phyloP scores from a whole-genome alignment of 2,888 invertebrate genomes.

The Pristionchus maxplancki region DNA sequence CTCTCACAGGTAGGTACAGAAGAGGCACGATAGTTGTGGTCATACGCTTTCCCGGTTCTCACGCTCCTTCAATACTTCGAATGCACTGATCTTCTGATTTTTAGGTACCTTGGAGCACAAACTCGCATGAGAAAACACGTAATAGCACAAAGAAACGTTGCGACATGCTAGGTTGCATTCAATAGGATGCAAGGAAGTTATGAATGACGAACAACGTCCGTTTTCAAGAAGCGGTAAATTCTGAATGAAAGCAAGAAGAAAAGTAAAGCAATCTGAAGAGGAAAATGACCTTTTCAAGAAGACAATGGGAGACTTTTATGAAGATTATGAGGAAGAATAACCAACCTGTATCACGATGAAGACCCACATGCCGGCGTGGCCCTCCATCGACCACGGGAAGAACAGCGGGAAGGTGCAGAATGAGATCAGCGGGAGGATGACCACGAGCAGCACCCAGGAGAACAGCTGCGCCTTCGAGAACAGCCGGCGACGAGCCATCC shows the following conservation, averaged over 20 bases:
- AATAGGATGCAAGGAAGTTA: too few species aligned
- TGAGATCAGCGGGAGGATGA: not conserved
- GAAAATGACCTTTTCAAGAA: not conserved
- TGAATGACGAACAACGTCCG: too few species aligned
- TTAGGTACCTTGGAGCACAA: too few species aligned
- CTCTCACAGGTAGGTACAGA: not conserved
- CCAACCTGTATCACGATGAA: slow-evolving; percentile 20
- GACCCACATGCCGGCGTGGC: not conserved
- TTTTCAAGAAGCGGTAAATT: too few species aligned
- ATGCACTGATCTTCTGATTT: not conserved
- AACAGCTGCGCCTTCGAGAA: not conserved
- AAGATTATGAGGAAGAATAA: not conserved
- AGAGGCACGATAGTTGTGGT: too few species aligned
- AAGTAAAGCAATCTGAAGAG: too few species aligned
- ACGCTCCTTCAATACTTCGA: not conserved
- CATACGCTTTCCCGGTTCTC: too few species aligned
- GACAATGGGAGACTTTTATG: too few species aligned
- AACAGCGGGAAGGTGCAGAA: slow-evolving; percentile 1
- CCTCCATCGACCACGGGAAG: not conserved
- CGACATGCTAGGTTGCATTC: too few species aligned
- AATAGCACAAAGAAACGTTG: too few species aligned
- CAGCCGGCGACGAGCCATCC: not conserved
- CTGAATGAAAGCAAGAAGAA: too few species aligned
- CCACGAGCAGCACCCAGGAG: not conserved
- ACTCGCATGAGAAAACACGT: too few species aligned